phyloP scores from a whole-genome alignment of 2,888 invertebrate species.

The Monopis laevigella region DNA sequence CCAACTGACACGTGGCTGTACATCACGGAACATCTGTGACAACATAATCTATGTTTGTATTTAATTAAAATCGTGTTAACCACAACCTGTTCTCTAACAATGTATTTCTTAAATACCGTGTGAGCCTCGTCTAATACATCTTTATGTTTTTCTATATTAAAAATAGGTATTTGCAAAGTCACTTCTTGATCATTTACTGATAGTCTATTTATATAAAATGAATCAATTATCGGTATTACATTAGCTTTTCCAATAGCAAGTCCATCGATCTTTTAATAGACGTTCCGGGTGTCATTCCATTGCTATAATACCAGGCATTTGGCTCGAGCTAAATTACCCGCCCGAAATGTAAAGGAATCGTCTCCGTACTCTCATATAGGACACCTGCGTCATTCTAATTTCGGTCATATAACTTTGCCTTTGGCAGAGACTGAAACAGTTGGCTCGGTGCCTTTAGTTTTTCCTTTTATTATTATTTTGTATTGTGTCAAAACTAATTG shows the following conservation, averaged over 20 bases:
- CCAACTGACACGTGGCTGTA: conserved; percentile 2
- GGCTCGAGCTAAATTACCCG: conserved; percentile 10
- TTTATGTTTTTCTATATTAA: no score
- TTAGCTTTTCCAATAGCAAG: conserved; percentile 4
- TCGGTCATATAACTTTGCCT: conserved; percentile 10
- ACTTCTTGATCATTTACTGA: no score
- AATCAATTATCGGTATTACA: conserved; percentile 1
- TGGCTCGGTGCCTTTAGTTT: conserved; percentile 7
- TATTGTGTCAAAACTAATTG: no score
- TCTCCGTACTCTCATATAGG: background rate
- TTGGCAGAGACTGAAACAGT: conserved; percentile 4
- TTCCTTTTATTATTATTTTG: conserved; percentile 7
- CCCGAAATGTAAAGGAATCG: conserved; percentile 6
- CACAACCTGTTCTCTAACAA: background rate
- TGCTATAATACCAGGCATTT: background rate
- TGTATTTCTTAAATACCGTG: conserved; percentile 1
- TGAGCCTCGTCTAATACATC: no score
- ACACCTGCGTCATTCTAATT: conserved; percentile 9
- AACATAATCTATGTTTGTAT: conserved; percentile 1
- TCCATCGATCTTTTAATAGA: conserved; percentile 10
- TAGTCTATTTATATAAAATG: no score
- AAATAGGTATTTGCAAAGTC: no score
- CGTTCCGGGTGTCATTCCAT: conserved; percentile 11
- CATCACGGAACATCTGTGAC: conserved; percentile 5
- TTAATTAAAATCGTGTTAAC: background rate